Percentiles rank a stretch among this genome's conserved stretches.
Evolutionary conservation across 2,888 invertebrate species (phyloP).

Genomic region (Anagyrus pseudococci): DNA sequence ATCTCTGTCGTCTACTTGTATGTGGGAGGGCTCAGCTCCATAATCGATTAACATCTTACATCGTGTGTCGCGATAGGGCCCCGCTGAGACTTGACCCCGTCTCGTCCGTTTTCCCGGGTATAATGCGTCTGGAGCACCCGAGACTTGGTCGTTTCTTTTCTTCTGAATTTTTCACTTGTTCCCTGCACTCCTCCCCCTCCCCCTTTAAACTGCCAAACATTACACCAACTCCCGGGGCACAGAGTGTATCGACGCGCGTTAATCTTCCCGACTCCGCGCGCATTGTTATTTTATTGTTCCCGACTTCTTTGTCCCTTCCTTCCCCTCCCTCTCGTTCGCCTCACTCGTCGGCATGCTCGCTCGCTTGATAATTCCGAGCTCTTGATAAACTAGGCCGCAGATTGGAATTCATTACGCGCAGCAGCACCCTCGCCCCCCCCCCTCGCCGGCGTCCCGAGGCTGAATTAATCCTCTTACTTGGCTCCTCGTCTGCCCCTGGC

Average conservation of each 20-base stretch:
- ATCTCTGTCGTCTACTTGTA: conserved; percentile 4
- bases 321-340: background rate
- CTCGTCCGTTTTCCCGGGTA: too few relatives aligned
- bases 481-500: background rate
- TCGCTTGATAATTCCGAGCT: conserved; percentile 1
- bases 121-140: too few relatives aligned
- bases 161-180: too few relatives aligned
- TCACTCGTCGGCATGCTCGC: too few relatives aligned
- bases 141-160: too few relatives aligned
- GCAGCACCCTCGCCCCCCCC: background rate
- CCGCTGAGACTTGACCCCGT: background rate
- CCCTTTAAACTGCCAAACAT: too few relatives aligned
- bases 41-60: conserved; percentile 49
- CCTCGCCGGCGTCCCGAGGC: background rate
- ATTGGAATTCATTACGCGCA: conserved; percentile 15
- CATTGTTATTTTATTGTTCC: too few relatives aligned
- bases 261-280: too few relatives aligned
- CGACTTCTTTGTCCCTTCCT: background rate
- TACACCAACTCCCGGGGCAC: too few relatives aligned
- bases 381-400: conserved; percentile 14
- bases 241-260: too few relatives aligned
- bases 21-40: conserved; percentile 26
- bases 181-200: too few relatives aligned
- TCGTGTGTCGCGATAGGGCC: conserved; percentile 19
- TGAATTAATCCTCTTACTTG: conserved; percentile 23